Percentiles rank a stretch among this genome's conserved stretches.
These are phyloP conservation scores for Lasioglossum vierecki DNA, from an alignment of 2,888 invertebrate genomes.

Conservation along the genomic window DNA sequence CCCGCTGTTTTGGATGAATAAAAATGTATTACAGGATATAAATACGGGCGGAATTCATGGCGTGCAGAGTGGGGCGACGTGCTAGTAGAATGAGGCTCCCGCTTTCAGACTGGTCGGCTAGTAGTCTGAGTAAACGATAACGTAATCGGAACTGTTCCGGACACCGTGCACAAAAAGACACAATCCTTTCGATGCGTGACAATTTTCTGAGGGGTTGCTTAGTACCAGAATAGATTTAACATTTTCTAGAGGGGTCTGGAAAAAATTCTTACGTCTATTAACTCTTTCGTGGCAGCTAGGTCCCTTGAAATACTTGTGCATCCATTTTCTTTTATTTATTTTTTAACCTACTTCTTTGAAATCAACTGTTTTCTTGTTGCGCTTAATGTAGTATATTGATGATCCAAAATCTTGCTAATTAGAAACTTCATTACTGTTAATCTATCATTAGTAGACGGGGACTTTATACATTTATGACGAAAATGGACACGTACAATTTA, in stretches of 20 bases:
- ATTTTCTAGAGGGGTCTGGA: background rate
- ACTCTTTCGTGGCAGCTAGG: background rate
- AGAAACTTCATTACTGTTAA: background rate
- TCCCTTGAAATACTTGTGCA: background rate
- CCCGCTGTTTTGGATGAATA: conserved; percentile 30
- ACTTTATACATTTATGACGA: too few relatives aligned
- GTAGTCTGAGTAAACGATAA: conserved; percentile 44
- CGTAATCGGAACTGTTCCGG: conserved; percentile 4
- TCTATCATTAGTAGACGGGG: background rate
- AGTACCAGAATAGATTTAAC: background rate
- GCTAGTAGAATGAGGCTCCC: conserved; percentile 49
- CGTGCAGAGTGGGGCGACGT: conserved; percentile 3
- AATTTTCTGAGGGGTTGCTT: background rate
- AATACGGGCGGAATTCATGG: conserved; percentile 47
- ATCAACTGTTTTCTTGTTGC: background rate
- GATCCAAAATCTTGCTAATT: too few relatives aligned
- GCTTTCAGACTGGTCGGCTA: conserved; percentile 40
- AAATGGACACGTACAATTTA: too few relatives aligned
- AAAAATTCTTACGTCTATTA: background rate
- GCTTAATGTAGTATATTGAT: background rate
- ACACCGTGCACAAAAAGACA: background rate
- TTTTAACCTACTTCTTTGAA: background rate
- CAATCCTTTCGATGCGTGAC: background rate
- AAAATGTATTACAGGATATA: conserved; percentile 56
- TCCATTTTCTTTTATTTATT: background rate